Evolutionary conservation across 2,888 invertebrate genomes (phyloP), one percentile per base, ranked within the genome.

Genomic region (Cephus runcator): DNA sequence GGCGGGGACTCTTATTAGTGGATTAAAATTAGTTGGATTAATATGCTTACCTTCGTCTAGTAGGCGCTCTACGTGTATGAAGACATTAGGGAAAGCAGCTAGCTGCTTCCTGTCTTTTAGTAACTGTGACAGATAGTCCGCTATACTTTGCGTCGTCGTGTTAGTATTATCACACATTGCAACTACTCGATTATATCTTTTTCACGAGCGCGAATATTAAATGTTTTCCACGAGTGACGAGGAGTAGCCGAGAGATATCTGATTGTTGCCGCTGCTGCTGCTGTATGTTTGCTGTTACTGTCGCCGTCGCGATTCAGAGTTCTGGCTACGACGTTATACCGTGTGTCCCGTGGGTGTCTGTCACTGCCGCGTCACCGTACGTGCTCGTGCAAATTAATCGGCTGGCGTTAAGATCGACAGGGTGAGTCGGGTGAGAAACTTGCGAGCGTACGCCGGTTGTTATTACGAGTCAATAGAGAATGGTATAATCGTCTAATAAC

Each of bases 51-150:
- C 99, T 96, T 99, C 99, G 93, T 99, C 99, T 92, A 99, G 95
- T 91, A 99, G 96, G 93, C 99, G 96, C 93, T 99, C 99, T 93
- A 99, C 96, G 94, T 99, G 99, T 94, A 98, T 96, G 94, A 99
- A 99, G 93, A 99, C 98, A 95, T 98, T 99, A 89, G 99, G 99
- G 94, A 99, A 98, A 92, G 99, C 99, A 92, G 98, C 98, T 93
- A 99, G 95, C 94, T 99, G 99, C 94, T 99, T 99, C 94, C 99
- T 98, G 95, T 99, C 99, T 95, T 99, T 99, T 92, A 99, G 95
- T 94, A 99, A 95, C 94, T 99, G 99, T 92, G 99, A 98, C 95
- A 99, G 95, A 94, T 99, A 99, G 94, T 99, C 99, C 93, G 99
- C 98, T 94, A 98, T 97, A 94, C 97, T 98, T 93, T 98, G 97